These are phyloP conservation scores for Eidolon dupreanum DNA, from an alignment of 2,797 vertebrate genomes.

Conservation along the genomic window DNA sequence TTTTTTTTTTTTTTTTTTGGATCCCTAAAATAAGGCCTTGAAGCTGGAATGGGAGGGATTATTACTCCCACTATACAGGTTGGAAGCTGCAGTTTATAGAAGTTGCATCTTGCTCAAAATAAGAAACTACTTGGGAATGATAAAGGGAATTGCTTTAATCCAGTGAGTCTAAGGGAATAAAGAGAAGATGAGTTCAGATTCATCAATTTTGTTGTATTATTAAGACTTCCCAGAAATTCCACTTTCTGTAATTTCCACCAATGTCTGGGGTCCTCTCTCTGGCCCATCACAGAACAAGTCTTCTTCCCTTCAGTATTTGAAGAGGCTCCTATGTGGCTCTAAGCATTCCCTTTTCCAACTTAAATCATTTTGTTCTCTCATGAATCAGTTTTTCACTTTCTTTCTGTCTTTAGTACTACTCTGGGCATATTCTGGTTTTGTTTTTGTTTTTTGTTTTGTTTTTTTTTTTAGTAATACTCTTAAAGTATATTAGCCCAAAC, in stretches of 20 bases:
- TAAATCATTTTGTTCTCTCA: not conserved
- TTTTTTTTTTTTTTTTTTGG: conserved; percentile 37
- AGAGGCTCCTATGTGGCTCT: not conserved
- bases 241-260: not conserved
- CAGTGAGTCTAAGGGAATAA: not conserved
- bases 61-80: not conserved
- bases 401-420: not conserved
- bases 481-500: not conserved
- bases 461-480: not conserved
- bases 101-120: conserved; percentile 3
- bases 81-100: not conserved
- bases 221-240: not conserved
- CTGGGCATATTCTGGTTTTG: not conserved
- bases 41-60: not conserved
- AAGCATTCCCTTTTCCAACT: not conserved
- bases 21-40: not conserved
- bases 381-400: not conserved
- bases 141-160: conserved; percentile 6
- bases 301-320: not conserved
- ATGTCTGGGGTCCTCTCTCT: not conserved
- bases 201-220: not conserved
- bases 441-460: no score
- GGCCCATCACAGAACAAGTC: not conserved
- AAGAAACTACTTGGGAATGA: not conserved
- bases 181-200: not conserved